Evolutionary conservation across 2,888 invertebrate species (phyloP).

Genomic region (Omphaloscelis lunosa): DNA sequence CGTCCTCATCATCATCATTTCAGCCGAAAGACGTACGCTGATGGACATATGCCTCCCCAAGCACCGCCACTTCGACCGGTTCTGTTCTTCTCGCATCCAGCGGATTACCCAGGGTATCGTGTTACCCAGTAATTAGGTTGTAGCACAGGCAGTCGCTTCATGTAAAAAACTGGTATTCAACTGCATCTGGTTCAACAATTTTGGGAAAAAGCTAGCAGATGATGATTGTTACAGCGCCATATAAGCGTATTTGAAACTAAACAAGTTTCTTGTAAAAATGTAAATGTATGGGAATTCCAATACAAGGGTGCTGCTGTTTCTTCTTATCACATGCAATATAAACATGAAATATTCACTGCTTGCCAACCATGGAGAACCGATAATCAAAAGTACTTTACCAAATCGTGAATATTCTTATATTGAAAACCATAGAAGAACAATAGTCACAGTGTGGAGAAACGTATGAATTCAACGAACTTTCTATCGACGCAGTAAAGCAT

Average conservation of each 20-base stretch:
- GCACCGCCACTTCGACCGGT: too few species aligned
- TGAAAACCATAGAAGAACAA: neutral
- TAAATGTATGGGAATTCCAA: neutral
- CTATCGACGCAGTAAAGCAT: slow-evolving; percentile 2
- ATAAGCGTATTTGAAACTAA: neutral
- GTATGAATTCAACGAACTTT: neutral
- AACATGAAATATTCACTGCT: neutral
- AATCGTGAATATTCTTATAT: neutral
- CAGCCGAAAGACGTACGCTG: too few species aligned
- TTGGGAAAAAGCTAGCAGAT: neutral
- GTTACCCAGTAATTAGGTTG: too few species aligned
- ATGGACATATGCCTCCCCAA: too few species aligned
- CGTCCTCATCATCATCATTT: too few species aligned
- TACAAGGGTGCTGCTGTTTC: neutral
- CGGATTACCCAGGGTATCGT: too few species aligned
- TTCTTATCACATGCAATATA: neutral
- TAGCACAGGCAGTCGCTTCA: too few species aligned
- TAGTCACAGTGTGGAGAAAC: neutral
- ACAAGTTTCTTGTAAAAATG: neutral
- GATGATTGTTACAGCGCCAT: neutral
- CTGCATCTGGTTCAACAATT: too few species aligned
- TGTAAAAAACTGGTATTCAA: too few species aligned
- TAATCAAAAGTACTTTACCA: neutral
- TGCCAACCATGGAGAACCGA: neutral
- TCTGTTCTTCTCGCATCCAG: too few species aligned